Percentiles rank a stretch among this genome's conserved stretches.
phyloP scores from a whole-genome alignment of 2,113 vertebrate species.

The Salminus brasiliensis region DNA sequence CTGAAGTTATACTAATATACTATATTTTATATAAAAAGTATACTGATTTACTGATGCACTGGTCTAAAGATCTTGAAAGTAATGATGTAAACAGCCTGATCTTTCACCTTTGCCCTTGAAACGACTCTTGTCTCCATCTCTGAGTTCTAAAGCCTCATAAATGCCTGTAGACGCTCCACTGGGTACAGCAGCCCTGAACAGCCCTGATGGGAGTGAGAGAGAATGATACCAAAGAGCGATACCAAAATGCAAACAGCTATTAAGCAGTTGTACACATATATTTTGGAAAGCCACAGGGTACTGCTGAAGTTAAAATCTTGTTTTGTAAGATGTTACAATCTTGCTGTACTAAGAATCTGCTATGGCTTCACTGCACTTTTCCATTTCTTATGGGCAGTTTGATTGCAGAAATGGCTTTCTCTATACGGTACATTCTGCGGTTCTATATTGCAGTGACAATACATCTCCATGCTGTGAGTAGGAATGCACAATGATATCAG shows the following conservation, averaged over 20 bases:
- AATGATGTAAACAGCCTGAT: background rate
- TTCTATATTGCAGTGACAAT: too few relatives aligned
- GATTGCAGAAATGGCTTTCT: too few relatives aligned
- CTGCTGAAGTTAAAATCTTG: too few relatives aligned
- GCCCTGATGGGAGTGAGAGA: constrained; percentile 54
- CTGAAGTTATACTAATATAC: background rate
- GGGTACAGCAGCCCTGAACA: constrained; percentile 77
- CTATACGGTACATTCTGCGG: too few relatives aligned
- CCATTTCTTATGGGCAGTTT: background rate
- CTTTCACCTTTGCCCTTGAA: constrained; percentile 75
- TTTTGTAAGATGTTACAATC: too few relatives aligned
- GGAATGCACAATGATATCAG: too few relatives aligned
- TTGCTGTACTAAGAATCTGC: too few relatives aligned
- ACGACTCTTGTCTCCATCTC: constrained; percentile 77
- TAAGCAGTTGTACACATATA: background rate
- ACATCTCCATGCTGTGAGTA: too few relatives aligned
- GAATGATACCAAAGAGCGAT: background rate
- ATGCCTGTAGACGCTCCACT: constrained; percentile 78
- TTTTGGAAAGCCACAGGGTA: too few relatives aligned
- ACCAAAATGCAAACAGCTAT: background rate
- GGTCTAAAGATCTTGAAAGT: background rate
- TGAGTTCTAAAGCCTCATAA: constrained; percentile 77
- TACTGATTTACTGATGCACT: background rate
- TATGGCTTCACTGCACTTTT: too few relatives aligned
- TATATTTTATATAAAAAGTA: background rate